Evolutionary conservation across 2,113 vertebrate genomes (phyloP), one percentile per base, ranked within the genome.

Genomic region (Telmatochromis sp.): DNA sequence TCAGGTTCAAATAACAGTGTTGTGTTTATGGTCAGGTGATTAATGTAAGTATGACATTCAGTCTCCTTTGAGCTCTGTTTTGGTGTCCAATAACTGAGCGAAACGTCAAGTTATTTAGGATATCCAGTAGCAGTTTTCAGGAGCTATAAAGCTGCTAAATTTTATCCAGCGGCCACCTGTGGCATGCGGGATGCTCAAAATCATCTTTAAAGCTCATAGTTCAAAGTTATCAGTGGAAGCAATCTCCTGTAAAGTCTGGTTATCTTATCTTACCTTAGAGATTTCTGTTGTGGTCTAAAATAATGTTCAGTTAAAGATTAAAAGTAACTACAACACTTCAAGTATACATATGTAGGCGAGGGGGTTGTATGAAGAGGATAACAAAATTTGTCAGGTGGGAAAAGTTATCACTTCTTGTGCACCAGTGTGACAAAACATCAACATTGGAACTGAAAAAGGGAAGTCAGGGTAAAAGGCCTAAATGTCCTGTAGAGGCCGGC

Each of bases 201-300:
- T 35, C 6, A 5, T 51, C 0, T 51, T 17, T 35, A 83, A 42
- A 40, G n/a, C n/a, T 49, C 33, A 37, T 65, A 65, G 1, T 65
- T 65, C 0, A 65, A 65, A n/a, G 10, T 65, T 65, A 65, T 65
- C 70, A 75, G 23, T 31, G 6, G 73, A 11, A 13, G 53, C 65
- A 70, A 5, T 9, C 23, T 15, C 33, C 33, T 51, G 28, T 82
- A 83, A 90, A 85, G 53, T 51, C 80, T 28, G 57, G 11, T 81
- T 82, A 90, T 63, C 17, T 63, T 87, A 85, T 82, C 81, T 84
- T 31, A 75, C 40, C 80, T 2, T 51, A 6, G 35, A 28, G 3
- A n/a, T 51, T 81, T 55, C 51, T 23, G 13, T 17, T 3, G 33
- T 15, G 21, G 49, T 4, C 19, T 17, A 54, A 70, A 13, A 33